Evolutionary conservation across 2,113 vertebrate genomes (phyloP).

Genomic region (Asarcornis scutulata): DNA sequence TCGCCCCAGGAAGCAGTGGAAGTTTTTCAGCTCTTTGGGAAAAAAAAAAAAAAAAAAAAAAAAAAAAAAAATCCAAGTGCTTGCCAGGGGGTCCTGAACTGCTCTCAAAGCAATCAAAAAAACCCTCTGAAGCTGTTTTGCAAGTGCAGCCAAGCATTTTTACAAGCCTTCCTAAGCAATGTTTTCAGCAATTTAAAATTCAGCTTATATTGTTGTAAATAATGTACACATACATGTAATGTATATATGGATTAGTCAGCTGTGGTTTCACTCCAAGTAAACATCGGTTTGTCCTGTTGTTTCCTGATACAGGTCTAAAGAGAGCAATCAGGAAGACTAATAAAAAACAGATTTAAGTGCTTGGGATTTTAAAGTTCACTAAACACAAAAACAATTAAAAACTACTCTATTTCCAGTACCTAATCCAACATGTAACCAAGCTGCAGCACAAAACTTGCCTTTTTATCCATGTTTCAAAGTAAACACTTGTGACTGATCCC

Average conservation of each 20-base stretch:
- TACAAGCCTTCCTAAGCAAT: not conserved
- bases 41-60: not conserved
- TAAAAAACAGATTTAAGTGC: not conserved
- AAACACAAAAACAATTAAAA: conserved; percentile 42
- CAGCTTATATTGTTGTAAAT: not conserved
- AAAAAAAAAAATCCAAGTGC: rapidly evolving
- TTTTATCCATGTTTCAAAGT: conserved; percentile 59
- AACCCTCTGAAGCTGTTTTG: not conserved
- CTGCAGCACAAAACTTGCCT: conserved; percentile 29
- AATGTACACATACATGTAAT: not conserved
- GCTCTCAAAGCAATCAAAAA: not conserved
- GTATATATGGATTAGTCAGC: rapidly evolving
- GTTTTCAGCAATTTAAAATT: not conserved
- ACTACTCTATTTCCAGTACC: conserved; percentile 18
- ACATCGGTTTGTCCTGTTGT: rapidly evolving
- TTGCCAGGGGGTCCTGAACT: not conserved
- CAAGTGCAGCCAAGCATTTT: not conserved
- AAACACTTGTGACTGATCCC: conserved; percentile 66
- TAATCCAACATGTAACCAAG: not conserved
- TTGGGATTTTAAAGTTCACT: conserved; percentile 35
- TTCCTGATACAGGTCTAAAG: not conserved
- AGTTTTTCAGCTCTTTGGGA: not conserved
- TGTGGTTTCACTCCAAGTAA: not conserved
- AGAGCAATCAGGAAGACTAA: not conserved
- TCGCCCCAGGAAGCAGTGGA: not conserved